Evolutionary conservation across 2,113 vertebrate species (phyloP), one percentile per base, ranked within the genome.

Genomic region (Ciconia boyciana): DNA sequence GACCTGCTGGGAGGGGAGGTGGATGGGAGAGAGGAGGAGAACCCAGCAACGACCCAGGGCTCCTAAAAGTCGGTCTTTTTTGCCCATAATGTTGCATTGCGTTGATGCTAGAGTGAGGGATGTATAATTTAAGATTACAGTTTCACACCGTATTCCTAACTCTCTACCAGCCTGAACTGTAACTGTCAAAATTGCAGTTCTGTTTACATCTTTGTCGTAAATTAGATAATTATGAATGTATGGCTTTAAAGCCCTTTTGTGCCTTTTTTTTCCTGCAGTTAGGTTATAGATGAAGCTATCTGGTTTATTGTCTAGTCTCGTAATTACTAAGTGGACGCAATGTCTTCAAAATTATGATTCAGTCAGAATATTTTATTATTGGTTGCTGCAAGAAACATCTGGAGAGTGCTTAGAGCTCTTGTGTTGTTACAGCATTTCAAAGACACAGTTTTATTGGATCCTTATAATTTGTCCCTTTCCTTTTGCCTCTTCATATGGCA

Each of bases 361-460:
- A 8, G 39, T 43, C 65, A 86, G 79, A 74, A 66, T 65, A 86
- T 87, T 95, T 95, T 75, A 52, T 92, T 92, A 61, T 52, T 74
- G 34, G 51, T 86, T 84, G 66, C 68, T 93, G 58, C 84, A 70
- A 93, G 82, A 95, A 94, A 74, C 87, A 91, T 94, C 87, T 89
- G 87, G 66, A 91, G 87, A 72, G 49, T 85, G 49, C 70, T 91
- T 91, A 55, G 34, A 90, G 81, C 58, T 89, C 19, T 72, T 54
- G 52, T 75, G 69, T 29, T 32, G 16, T 71, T 94, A 32, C 12
- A 71, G 10, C 20, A 10, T 91, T 82, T 82, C 49, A 65, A 72
- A 82, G 14, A 54, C 3, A 13, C 4, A 9, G 9, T 77, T 96
- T 86, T 89, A 88, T 76, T 83, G 64, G 31, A 60, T 93, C 51